Conservation (phyloP, 2,888 invertebrate species). For the Heliconius charithonia region DNA sequence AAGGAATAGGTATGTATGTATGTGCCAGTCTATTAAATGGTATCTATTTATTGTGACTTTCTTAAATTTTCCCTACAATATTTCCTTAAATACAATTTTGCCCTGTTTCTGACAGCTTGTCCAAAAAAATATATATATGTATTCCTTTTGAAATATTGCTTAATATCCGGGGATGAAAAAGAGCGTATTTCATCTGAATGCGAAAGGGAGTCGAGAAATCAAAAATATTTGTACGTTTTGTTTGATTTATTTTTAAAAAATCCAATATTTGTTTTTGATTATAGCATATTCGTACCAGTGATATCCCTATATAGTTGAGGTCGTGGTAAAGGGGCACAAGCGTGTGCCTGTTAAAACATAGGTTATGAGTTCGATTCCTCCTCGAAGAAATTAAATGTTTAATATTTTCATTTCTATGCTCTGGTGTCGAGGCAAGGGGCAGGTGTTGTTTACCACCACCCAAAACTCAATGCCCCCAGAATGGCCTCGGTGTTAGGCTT, state of each 20-base stretch:
- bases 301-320: too few relatives aligned
- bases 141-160: slow-evolving; percentile 40
- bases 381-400: too few relatives aligned
- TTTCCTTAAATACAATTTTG: slow-evolving; percentile 24
- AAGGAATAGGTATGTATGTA: not conserved
- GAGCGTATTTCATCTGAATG: slow-evolving; percentile 37
- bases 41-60: slow-evolving; percentile 13
- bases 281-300: not conserved
- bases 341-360: too few relatives aligned
- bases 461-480: too few relatives aligned
- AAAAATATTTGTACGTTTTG: slow-evolving; percentile 30
- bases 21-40: not conserved
- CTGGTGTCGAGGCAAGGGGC: too few relatives aligned
- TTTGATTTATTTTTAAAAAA: slow-evolving; percentile 30
- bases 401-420: too few relatives aligned
- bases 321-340: too few relatives aligned
- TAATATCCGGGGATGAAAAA: slow-evolving; percentile 41
- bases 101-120: slow-evolving; percentile 29
- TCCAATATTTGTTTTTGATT: not conserved
- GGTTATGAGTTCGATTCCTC: too few relatives aligned
- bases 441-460: too few relatives aligned
- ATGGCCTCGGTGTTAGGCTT: too few relatives aligned
- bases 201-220: slow-evolving; percentile 33
- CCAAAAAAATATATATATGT: slow-evolving; percentile 29
- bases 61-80: slow-evolving; percentile 18